Conservation (phyloP, 2,888 invertebrate genomes). For the Dynastes maya region DNA sequence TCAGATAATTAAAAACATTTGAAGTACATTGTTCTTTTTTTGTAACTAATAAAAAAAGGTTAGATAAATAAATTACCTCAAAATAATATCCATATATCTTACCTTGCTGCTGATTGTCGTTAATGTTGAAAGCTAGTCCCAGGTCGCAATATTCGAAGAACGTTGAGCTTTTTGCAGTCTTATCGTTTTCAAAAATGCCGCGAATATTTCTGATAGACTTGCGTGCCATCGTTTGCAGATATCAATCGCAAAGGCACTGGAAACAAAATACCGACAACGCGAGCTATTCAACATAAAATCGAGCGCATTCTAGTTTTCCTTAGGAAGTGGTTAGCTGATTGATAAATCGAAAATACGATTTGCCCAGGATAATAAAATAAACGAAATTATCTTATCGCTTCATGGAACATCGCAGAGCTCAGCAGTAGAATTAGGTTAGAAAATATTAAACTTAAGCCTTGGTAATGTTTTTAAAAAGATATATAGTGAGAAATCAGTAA, state of each 20-base stretch:
- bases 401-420: background rate
- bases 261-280: background rate
- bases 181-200: slow-evolving; percentile 28
- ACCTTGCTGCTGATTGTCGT: slow-evolving; percentile 6
- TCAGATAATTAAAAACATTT: background rate
- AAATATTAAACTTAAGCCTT: too few relatives aligned
- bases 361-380: background rate
- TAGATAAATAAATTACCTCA: background rate
- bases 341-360: slow-evolving; percentile 1
- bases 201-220: slow-evolving; percentile 24
- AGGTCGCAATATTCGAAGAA: slow-evolving; percentile 4
- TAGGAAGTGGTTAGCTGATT: slow-evolving; percentile 32
- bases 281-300: background rate
- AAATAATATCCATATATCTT: background rate
- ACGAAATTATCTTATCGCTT: slow-evolving; percentile 5
- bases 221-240: slow-evolving; percentile 6
- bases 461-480: too few relatives aligned
- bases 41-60: background rate
- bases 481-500: too few relatives aligned
- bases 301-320: slow-evolving; percentile 11
- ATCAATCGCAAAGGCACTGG: background rate
- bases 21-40: too few relatives aligned
- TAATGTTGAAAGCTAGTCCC: background rate
- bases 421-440: too few relatives aligned
- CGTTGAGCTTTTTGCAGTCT: background rate